phyloP scores from a whole-genome alignment of 92 coral and sea anemone genomes.

The Phenganax marumi region DNA sequence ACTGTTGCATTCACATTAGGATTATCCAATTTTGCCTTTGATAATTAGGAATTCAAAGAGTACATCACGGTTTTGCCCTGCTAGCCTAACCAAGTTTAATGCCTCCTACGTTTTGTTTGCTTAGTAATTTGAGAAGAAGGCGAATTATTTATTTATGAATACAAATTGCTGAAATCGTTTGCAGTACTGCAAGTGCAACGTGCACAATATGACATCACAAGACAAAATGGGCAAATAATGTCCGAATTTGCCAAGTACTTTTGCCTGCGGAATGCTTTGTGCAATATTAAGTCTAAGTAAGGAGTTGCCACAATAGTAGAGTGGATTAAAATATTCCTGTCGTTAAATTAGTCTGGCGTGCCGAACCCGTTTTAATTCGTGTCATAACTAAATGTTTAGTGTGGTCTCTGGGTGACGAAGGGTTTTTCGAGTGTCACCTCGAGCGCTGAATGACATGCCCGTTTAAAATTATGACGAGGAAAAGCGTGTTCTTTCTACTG shows the following conservation, averaged over 20 bases:
- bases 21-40: too few species aligned
- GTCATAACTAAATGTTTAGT: neutral
- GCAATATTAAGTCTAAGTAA: neutral
- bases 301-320: neutral
- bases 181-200: neutral
- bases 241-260: neutral
- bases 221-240: neutral
- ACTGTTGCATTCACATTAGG: too few species aligned
- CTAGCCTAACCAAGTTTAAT: neutral
- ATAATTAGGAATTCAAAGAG: neutral
- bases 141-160: slow-evolving; percentile 1
- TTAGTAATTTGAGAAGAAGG: slow-evolving; percentile 18
- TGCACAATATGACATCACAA: neutral
- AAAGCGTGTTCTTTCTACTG: neutral
- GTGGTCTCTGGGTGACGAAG: slow-evolving; percentile 5
- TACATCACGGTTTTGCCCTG: neutral
- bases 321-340: neutral
- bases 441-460: neutral
- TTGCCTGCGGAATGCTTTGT: neutral
- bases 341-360: too few species aligned
- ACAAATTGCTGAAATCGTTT: neutral
- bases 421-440: slow-evolving; percentile 2
- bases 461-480: neutral
- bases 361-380: neutral
- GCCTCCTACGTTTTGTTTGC: slow-evolving; percentile 5